phyloP scores from a whole-genome alignment of 2,113 vertebrate species.

The Seriola dumerili region DNA sequence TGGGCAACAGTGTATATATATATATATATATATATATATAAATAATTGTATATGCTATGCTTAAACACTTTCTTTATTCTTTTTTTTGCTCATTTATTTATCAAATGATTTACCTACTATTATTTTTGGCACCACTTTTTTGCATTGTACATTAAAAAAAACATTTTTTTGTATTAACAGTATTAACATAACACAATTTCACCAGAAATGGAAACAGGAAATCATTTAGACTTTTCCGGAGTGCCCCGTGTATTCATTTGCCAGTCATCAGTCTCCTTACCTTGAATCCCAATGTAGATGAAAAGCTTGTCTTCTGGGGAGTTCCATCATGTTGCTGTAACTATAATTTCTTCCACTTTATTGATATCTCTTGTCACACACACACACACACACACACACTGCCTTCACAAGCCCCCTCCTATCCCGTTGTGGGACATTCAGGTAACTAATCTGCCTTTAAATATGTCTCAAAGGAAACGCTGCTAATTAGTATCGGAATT shows the following conservation, averaged over 20 bases:
- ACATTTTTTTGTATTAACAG: too few relatives aligned
- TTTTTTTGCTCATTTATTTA: background rate
- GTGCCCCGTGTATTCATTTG: background rate
- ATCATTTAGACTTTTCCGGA: background rate
- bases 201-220: background rate
- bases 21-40: too few relatives aligned
- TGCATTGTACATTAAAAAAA: background rate
- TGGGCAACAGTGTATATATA: too few relatives aligned
- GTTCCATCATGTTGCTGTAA: constrained; percentile 56
- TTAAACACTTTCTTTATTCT: background rate
- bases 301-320: constrained; percentile 42
- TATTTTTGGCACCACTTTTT: background rate
- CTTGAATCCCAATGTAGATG: constrained; percentile 27
- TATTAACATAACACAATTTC: background rate
- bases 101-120: background rate
- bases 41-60: too few relatives aligned
- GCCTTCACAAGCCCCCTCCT: constrained; percentile 69
- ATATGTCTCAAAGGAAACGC: constrained; percentile 99
- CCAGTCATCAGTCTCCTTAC: background rate
- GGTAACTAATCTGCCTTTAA: constrained; percentile 99
- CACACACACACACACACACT: background rate
- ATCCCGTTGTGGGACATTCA: constrained; percentile 92
- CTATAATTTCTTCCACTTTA: constrained; percentile 72
- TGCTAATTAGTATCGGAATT: constrained; percentile 99
- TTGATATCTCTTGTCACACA: constrained; percentile 52